Evolutionary conservation across 1,140 invertebrate species (phyloP), one percentile per base, ranked within the genome.

Genomic region (Ips nitidus): DNA sequence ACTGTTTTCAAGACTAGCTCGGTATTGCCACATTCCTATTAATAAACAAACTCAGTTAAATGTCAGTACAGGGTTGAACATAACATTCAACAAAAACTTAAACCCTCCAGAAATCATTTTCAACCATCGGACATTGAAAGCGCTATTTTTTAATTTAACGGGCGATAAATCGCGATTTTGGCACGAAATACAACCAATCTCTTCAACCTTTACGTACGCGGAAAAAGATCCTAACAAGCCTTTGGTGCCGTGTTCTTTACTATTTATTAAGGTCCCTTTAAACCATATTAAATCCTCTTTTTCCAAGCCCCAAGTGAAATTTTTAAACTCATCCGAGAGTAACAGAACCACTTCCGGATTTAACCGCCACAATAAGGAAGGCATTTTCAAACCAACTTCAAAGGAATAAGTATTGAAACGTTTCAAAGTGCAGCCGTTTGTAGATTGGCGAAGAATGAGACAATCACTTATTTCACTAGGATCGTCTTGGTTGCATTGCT

Each of bases 51-150:
- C 8, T 78, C 81, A 91, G 80, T 90, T 90, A 76, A 92, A 90
- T 74, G 89, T 86, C 70, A 91, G 84, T 47, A 92, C 81, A 4
- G 90, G 90, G 84, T 90, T 91, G 41, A 91, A 84, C 64, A 91
- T 70, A 73, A 91, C 89, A 81, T 92, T 91, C 4, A 92, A 79
- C 65, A 91, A 83, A 81, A 89, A 88, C 74, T 91, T 91, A 1
- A 89, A 89, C 0, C 86, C 80, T 68, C 85, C 84, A 72, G 89
- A 79, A 74, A 87, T 85, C 71, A 84, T 83, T 80, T 75, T 53
- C 22, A 22, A 22, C 22, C 22, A 22, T 22, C 22, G 22, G 22
- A 56, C 72, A 74, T 42, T 3, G 83, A 79, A 47, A 78, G 76
- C 69, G 80, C 73, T 83, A 86, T 73, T 80, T 36, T 79, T 75